Evolutionary conservation across 2,888 invertebrate species (phyloP), one percentile per base, ranked within the genome.

Genomic region (Brachyptera risi): DNA sequence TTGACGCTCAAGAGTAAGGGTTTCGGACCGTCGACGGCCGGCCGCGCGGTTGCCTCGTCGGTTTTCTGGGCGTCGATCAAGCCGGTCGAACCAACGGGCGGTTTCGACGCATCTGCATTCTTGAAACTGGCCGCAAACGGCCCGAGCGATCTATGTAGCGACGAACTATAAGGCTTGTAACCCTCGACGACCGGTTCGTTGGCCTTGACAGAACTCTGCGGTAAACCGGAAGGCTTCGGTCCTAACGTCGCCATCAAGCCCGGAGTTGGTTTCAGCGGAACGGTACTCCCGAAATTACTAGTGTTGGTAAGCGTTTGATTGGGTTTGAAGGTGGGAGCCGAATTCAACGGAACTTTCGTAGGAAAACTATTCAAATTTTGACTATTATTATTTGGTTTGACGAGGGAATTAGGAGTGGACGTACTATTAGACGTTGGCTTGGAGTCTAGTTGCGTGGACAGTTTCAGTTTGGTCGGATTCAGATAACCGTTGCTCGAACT

Each of bases 401-500:
- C n/a, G n/a, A n/a, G n/a, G n/a, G n/a, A n/a, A n/a, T n/a, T n/a
- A n/a, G n/a, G n/a, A n/a, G n/a, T n/a, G n/a, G n/a, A n/a, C n/a
- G n/a, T n/a, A n/a, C n/a, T n/a, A n/a, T n/a, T n/a, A n/a, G n/a
- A n/a, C n/a, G n/a, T n/a, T n/a, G n/a, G n/a, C n/a, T n/a, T n/a
- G n/a, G n/a, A n/a, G n/a, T n/a, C n/a, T n/a, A n/a, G n/a, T n/a
- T n/a, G n/a, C n/a, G n/a, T n/a, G 23, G 59, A 2, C 49, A 47
- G 15, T 40, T 38, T 65, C 11, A 37, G 59, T 24, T 69, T 70
- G 5, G 88, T 84, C 0, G 90, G 86, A 67, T 85, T 83, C 59
- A 90, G 79, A 71, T 90, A 90, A 0, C 87, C 87, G 63, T 87
- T 87, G 40, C 86, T 86, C 0, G 88, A 64, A 38, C 60, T 86